A percentile compares a stretch with the other conserved stretches of the same genome.
Conservation (phyloP, 2,888 invertebrate species). For the Drosophila merina region DNA sequence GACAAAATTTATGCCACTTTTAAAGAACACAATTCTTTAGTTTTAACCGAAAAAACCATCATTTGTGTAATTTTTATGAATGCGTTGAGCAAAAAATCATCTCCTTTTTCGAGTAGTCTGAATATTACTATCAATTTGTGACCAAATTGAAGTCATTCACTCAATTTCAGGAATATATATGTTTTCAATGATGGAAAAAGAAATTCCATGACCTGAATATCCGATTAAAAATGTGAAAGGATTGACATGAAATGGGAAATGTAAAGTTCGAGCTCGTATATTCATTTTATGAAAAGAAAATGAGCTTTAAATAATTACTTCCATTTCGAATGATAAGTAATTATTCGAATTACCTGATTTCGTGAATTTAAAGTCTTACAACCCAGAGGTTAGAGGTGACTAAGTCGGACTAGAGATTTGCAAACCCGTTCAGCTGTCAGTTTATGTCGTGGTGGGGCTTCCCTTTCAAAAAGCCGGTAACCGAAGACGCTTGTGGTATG, state of each 20-base stretch:
- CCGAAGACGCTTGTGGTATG: slow-evolving; percentile 48
- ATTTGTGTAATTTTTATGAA: slow-evolving; percentile 12
- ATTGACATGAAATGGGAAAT: not conserved
- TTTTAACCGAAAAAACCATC: too few species aligned
- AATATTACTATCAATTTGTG: slow-evolving; percentile 24
- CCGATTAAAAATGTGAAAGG: not conserved
- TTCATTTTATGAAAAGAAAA: not conserved
- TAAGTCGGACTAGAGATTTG: slow-evolving; percentile 10
- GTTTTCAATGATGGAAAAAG: slow-evolving; percentile 3
- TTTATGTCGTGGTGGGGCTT: slow-evolving; percentile 38
- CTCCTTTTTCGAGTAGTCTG: slow-evolving; percentile 17
- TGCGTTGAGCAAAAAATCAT: slow-evolving; percentile 6
- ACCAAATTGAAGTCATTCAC: slow-evolving; percentile 5
- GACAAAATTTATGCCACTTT: not conserved
- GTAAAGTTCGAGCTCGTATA: not conserved
- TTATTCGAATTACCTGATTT: too few species aligned
- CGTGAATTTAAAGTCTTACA: not conserved
- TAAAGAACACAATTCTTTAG: too few species aligned
- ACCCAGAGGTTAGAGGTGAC: not conserved
- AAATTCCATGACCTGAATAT: not conserved
- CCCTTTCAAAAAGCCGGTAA: slow-evolving; percentile 42
- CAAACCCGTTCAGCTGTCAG: slow-evolving; percentile 28
- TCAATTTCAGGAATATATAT: slow-evolving; percentile 9
- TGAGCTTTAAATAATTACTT: not conserved
- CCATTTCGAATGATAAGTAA: too few species aligned